Base-by-base conservation (phyloP, 2,113 vertebrate species). In the Perognathus longimembris region DNA sequence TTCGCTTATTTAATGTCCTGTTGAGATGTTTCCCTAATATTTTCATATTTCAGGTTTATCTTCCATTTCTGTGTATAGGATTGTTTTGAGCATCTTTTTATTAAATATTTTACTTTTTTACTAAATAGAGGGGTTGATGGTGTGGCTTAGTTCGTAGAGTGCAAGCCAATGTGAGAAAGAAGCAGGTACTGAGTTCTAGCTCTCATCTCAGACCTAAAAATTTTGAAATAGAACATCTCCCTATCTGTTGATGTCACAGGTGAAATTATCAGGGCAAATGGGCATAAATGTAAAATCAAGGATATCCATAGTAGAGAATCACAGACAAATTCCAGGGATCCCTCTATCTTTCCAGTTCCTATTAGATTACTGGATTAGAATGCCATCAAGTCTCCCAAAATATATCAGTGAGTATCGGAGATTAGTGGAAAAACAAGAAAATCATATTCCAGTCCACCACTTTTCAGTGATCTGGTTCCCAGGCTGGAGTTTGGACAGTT, bases 341-440 rank as follows among this genome's bases (percentile, higher is more conserved):
- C 42, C 20, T 1, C 32, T 20, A 8, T 0, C 4, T 64, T 70
- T 32, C 12, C 18, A 67, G 11, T 70, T 84, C 7, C 30, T 59
- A 85, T 66, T 73, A 59, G 1, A 77, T 83, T 64, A 77, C 5
- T 80, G 15, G 32, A 38, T 77, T 5, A 26, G 3, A 89, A 1
- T 38, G 38, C 0, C 1, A 45, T 21, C 6, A 18, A 21, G 38
- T 61, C 4, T 89, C 15, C 6, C 3, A 85, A 32, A 1, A 85
- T 38, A 57, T 71, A 1, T 40, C n/a, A 36, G 9, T 75, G 1
- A 71, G 0, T 20, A 70, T 38, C 11, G 1, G 0, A 7, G 10
- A 45, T 22, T 61, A 42, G 10, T n/a, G 45, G 0, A 32, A 50
- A 88, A 90, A 21, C 66, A 0, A 1, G 61, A n/a, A n/a, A 81